Evolutionary conservation across 2,797 vertebrate genomes (phyloP), one percentile per base, ranked within the genome.

Genomic region (Oceanodroma leucorhoa): DNA sequence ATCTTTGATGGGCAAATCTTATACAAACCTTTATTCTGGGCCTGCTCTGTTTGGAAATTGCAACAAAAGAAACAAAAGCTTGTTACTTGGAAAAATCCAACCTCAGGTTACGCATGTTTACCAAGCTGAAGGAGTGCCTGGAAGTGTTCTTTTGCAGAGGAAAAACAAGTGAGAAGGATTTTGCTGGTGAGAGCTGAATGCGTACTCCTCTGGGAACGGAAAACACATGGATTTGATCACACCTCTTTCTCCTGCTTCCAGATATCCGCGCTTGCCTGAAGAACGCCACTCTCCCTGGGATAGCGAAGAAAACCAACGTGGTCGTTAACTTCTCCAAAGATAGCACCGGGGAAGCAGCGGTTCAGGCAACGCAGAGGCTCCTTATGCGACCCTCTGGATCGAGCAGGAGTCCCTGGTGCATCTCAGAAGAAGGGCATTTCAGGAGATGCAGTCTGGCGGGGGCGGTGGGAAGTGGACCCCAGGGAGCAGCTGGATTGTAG

Each of bases 161-260:
- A 75, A 95, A 91, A 87, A 69, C 81, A 89, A 94, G 29, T 65
- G 57, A 85, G 60, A 83, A 70, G 71, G 57, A 85, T 96, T 95
- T 90, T 90, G 36, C 60, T 85, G 46, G 64, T 73, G 60, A 77
- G 64, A 66, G 48, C 55, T 87, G 73, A 84, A 64, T 51, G 22
- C 1, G 0, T 66, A 20, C 21, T 81, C 73, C 64, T 89, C n/a
- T 61, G 84, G 83, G 86, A 77, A 70, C 15, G 67, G 54, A 94
- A 87, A 90, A 79, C 90, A 90, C 88, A 60, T 87, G 93, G 75
- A 61, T 94, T 83, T 89, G 67, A 85, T 95, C 93, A 90, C 78
- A 92, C 79, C 67, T 90, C 48, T 87, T 94, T 67, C 71, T 94
- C 50, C 45, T 75, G 53, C 71, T 95, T 95, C 81, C 95, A 95